These are phyloP conservation scores for Amiota mariae DNA, from an alignment of 2,888 invertebrate genomes.

Conservation along the genomic window DNA sequence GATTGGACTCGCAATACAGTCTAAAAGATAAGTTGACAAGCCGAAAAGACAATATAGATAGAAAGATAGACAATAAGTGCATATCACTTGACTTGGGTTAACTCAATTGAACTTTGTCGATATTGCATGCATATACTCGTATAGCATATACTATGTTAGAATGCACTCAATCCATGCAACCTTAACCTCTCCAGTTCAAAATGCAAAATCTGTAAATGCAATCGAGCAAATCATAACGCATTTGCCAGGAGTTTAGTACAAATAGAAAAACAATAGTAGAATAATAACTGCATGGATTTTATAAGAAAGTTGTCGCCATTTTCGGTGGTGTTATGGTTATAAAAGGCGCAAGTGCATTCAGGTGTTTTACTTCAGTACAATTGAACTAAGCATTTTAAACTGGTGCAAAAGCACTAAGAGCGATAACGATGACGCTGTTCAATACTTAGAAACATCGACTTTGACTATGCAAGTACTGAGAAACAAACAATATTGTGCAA, in stretches of 20 bases:
- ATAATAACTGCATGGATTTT: not conserved
- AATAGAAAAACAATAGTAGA: not conserved
- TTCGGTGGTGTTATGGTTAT: not conserved
- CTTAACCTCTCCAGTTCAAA: not conserved
- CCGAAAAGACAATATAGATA: not conserved
- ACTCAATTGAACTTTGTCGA: conserved; percentile 26
- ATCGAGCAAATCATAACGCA: not conserved
- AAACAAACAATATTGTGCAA: not conserved
- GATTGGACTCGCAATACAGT: no score
- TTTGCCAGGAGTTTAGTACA: not conserved
- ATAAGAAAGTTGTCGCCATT: no score
- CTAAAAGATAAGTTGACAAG: not conserved
- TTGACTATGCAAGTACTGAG: not conserved
- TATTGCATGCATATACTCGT: not conserved
- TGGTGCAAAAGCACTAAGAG: not conserved
- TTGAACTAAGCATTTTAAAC: not conserved
- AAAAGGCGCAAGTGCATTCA: conserved; percentile 4
- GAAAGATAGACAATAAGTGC: not conserved
- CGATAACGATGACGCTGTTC: not conserved
- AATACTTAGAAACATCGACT: not conserved
- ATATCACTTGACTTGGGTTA: conserved; percentile 18
- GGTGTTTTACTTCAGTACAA: conserved; percentile 12
- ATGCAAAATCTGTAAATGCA: conserved; percentile 4
- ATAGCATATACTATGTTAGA: not conserved
- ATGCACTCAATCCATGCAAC: not conserved